Evolutionary conservation across 2,888 invertebrate species (phyloP).

Genomic region (Catocala fraxini): DNA sequence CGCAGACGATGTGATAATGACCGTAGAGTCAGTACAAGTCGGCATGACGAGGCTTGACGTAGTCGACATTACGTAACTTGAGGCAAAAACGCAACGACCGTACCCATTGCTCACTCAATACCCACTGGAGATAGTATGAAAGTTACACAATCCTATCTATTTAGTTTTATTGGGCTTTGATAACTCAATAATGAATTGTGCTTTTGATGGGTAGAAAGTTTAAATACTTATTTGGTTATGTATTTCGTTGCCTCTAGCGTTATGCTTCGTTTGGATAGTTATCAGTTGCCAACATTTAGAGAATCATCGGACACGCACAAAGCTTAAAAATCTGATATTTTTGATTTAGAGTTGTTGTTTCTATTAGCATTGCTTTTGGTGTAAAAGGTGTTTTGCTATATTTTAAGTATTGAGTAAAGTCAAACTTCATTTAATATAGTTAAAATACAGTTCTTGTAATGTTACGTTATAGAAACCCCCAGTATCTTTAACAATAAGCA

Average conservation of each 20-base stretch:
- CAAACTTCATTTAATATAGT: not conserved
- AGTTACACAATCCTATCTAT: conserved; percentile 48
- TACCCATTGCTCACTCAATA: conserved; percentile 13
- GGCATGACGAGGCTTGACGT: conserved; percentile 61
- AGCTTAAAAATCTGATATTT: no score
- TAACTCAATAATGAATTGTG: conserved; percentile 42
- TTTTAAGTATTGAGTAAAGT: not conserved
- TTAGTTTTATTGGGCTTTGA: conserved; percentile 42
- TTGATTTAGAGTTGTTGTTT: no score
- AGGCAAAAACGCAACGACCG: conserved; percentile 37
- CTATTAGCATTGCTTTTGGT: no score
- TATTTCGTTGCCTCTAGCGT: conserved; percentile 5
- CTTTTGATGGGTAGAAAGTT: conserved; percentile 40
- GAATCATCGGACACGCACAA: no score
- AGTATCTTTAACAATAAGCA: conserved; percentile 31
- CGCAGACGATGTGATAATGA: conserved; percentile 66
- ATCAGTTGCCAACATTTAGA: no score
- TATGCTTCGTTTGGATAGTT: not conserved
- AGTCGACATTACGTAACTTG: conserved; percentile 46
- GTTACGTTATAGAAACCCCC: conserved; percentile 24
- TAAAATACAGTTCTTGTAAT: not conserved
- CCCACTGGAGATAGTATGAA: conserved; percentile 32
- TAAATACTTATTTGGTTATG: not conserved
- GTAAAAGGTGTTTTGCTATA: no score
- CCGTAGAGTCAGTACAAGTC: conserved; percentile 51